phyloP scores from a whole-genome alignment of 2,888 invertebrate genomes.

The Peribatodes rhomboidaria region DNA sequence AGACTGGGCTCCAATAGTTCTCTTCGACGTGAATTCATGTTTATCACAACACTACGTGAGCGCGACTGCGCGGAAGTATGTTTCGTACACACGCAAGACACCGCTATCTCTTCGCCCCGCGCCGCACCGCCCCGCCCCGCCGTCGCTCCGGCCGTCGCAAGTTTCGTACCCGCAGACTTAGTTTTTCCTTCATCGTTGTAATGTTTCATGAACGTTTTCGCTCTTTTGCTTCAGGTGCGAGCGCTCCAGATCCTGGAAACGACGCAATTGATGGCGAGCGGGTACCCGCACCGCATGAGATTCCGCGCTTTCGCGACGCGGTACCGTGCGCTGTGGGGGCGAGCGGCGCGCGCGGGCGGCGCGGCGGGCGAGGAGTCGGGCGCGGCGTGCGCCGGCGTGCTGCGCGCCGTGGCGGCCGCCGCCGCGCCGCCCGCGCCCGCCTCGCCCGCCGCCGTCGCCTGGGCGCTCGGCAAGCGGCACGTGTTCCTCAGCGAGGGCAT shows the following conservation, averaged over 20 bases:
- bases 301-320: slow-evolving; percentile 96
- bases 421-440: slow-evolving; percentile 92
- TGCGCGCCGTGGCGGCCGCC: slow-evolving; percentile 92
- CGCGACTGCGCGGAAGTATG: too few species aligned
- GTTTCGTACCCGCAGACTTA: too few species aligned
- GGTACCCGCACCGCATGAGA: slow-evolving; percentile 97
- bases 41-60: too few species aligned
- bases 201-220: not conserved
- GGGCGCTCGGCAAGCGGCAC: slow-evolving; percentile 97
- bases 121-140: too few species aligned
- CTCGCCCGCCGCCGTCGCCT: slow-evolving; percentile 88
- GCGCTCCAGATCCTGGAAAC: slow-evolving; percentile 97
- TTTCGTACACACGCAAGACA: too few species aligned
- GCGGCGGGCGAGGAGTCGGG: slow-evolving; percentile 84
- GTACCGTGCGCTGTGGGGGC: slow-evolving; percentile 94
- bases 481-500: slow-evolving; percentile 98
- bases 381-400: slow-evolving; percentile 89
- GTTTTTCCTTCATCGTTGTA: too few species aligned
- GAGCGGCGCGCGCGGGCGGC: slow-evolving; percentile 89
- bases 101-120: too few species aligned
- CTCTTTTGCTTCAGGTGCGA: slow-evolving; percentile 85
- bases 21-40: too few species aligned
- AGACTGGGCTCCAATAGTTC: too few species aligned
- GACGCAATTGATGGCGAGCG: slow-evolving; percentile 97
- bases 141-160: too few species aligned